Evolutionary conservation across 2,113 vertebrate species (phyloP).

Genomic region (Hydrochoerus hydrochaeris): DNA sequence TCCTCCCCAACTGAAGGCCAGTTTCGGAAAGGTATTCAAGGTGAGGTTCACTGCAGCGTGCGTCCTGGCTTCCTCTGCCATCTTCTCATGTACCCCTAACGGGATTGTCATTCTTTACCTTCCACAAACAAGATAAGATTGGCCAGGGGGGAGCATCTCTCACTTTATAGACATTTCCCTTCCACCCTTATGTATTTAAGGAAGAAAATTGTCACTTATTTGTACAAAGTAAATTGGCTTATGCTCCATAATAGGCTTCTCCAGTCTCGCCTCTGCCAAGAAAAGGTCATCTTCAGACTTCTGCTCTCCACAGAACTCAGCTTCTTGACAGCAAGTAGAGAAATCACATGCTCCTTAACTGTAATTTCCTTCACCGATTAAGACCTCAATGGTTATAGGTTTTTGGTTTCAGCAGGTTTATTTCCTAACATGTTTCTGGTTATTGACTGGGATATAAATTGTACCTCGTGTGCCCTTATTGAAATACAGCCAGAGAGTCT

Average conservation of each 20-base stretch:
- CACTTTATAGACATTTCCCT: constrained; percentile 83
- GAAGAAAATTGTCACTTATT: constrained; percentile 85
- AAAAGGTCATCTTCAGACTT: constrained; percentile 86
- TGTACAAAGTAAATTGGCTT: constrained; percentile 87
- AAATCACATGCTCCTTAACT: constrained; percentile 28
- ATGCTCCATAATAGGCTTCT: constrained; percentile 80
- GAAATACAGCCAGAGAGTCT: background rate
- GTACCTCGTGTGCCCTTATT: background rate
- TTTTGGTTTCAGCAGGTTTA: constrained; percentile 41
- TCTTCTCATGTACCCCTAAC: background rate
- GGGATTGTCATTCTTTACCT: background rate
- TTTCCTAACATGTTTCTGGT: background rate
- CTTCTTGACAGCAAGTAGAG: constrained; percentile 69
- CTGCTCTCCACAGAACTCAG: constrained; percentile 35
- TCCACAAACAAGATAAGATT: background rate
- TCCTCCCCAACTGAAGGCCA: background rate
- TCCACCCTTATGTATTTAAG: constrained; percentile 84
- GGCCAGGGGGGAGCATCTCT: constrained; percentile 73
- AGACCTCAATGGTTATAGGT: constrained; percentile 39
- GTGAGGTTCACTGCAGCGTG: background rate
- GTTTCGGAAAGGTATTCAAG: background rate
- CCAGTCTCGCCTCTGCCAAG: constrained; percentile 73
- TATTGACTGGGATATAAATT: background rate
- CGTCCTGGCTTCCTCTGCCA: background rate
- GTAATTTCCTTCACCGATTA: constrained; percentile 61